phyloP scores from a whole-genome alignment of 2,888 invertebrate genomes.

The Pherbina coryleti region DNA sequence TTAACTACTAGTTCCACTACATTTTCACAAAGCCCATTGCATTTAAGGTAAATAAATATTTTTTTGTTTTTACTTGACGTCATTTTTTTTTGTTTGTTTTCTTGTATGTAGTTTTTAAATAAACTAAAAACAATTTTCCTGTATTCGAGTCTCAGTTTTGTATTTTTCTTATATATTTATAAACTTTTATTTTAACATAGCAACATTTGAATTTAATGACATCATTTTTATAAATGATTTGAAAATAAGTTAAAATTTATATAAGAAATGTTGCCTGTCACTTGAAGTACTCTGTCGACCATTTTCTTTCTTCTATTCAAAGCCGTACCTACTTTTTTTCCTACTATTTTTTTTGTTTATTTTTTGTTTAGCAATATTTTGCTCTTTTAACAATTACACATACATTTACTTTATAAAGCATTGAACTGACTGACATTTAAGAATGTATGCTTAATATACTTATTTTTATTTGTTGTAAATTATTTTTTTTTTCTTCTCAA shows the following conservation, averaged over 20 bases:
- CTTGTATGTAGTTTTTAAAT: constrained; percentile 10
- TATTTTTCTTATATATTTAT: constrained; percentile 9
- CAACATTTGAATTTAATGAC: not conserved
- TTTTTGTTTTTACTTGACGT: not conserved
- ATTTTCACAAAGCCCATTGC: not conserved
- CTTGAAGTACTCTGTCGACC: not conserved
- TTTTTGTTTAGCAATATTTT: not conserved
- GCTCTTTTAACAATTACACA: constrained; percentile 21
- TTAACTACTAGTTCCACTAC: not conserved
- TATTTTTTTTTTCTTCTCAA: not conserved
- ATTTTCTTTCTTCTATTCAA: not conserved
- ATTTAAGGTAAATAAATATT: not conserved
- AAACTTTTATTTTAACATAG: not conserved
- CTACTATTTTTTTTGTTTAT: not conserved
- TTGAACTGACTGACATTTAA: constrained; percentile 28
- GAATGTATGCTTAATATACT: not conserved
- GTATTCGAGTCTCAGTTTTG: constrained; percentile 32
- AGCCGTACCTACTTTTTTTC: not conserved
- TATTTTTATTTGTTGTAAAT: constrained; percentile 3
- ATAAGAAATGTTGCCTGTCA: not conserved
- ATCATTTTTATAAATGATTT: not conserved
- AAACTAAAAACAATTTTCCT: constrained; percentile 35
- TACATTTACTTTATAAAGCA: constrained; percentile 19
- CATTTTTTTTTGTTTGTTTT: constrained; percentile 7
- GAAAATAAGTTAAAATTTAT: not conserved